These are phyloP conservation scores for Phocoena sinus DNA, from an alignment of 2,113 vertebrate genomes.

Conservation along the genomic window DNA sequence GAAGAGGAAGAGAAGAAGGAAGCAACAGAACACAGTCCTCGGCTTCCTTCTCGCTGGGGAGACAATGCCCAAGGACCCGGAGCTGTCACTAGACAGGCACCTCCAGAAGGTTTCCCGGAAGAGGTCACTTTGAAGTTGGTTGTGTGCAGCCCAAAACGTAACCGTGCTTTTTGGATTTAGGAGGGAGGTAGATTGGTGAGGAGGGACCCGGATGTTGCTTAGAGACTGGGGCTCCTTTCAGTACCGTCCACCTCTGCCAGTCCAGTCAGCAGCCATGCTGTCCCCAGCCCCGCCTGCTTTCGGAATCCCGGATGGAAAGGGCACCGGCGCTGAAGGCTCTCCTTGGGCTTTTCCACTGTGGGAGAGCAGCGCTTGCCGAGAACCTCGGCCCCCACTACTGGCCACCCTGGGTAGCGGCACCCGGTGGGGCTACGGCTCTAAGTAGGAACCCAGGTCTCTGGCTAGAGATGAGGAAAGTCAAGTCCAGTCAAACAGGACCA, in stretches of 20 bases:
- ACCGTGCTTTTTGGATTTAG: background rate
- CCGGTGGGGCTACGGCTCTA: accelerated
- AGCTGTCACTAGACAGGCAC: background rate
- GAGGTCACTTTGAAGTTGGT: background rate
- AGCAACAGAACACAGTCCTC: background rate
- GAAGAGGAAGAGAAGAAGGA: background rate
- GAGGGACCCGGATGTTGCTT: accelerated
- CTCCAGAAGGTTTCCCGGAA: background rate
- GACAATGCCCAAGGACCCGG: background rate
- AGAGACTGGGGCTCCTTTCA: background rate
- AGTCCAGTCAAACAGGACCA: background rate
- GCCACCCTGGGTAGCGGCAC: background rate
- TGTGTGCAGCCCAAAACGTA: accelerated
- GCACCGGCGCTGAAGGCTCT: accelerated
- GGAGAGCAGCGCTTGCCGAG: background rate
- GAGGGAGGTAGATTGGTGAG: background rate
- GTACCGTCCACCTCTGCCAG: background rate
- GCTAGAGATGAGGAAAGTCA: background rate
- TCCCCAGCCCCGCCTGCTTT: background rate
- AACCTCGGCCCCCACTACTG: slow-evolving; percentile 40
- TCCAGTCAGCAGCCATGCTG: background rate
- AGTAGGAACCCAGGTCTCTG: background rate
- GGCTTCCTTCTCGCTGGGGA: background rate
- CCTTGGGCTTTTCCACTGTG: accelerated
- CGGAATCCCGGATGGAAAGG: background rate